These are phyloP conservation scores for Hypsibius dujardini DNA, from an alignment of 1,140 invertebrate species.

Conservation along the genomic window DNA sequence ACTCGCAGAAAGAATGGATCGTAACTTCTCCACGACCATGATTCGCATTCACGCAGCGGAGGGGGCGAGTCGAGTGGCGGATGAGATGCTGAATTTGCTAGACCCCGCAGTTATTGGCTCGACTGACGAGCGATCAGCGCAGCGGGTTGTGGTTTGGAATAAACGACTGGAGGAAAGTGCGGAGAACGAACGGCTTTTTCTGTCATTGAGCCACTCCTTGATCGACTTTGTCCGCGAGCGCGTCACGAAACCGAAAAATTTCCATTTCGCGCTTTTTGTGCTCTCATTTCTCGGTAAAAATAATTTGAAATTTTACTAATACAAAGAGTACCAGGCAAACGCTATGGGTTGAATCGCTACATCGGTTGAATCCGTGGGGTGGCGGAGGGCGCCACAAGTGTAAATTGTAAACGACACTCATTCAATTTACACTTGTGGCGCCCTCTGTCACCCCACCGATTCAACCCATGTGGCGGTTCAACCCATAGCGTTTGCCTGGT, in stretches of 20 bases:
- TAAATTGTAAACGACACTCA: background rate
- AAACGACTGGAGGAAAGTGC: background rate
- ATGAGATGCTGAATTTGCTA: background rate
- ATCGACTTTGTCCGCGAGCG: constrained; percentile 6
- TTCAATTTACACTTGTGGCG: background rate
- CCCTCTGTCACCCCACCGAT: background rate
- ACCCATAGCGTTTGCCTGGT: background rate
- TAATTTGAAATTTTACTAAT: background rate
- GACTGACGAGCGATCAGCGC: no score
- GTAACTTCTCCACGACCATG: background rate
- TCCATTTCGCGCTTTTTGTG: constrained; percentile 2
- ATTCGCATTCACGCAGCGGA: background rate
- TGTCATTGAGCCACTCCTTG: background rate
- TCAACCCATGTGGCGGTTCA: background rate
- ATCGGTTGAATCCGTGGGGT: background rate
- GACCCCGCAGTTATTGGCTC: no score
- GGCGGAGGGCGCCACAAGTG: background rate
- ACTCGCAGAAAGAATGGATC: constrained; percentile 12
- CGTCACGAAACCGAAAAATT: constrained; percentile 4
- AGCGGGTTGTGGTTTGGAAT: background rate
- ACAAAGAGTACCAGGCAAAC: no score
- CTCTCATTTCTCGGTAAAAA: background rate
- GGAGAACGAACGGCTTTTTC: background rate
- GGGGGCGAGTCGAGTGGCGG: background rate
- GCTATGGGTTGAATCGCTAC: background rate